Evolutionary conservation across 2,888 invertebrate species (phyloP).

Genomic region (Dynastes hyllus): DNA sequence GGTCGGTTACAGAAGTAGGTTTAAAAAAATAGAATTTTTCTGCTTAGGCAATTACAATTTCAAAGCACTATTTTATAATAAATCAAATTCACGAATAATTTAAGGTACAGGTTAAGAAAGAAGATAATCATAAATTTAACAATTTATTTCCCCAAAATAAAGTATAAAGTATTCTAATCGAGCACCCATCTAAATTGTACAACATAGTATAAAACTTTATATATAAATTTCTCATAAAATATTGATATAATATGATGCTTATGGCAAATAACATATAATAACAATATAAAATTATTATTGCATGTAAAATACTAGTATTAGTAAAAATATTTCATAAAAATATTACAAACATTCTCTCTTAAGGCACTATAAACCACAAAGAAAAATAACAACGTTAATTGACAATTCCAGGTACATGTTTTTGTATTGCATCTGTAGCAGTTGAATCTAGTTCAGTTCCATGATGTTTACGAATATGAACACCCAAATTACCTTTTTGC

Average conservation of each 20-base stretch:
- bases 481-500: constrained; percentile 87
- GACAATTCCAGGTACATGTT: constrained; percentile 35
- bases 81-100: too few species aligned
- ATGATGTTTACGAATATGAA: constrained; percentile 87
- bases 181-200: constrained; percentile 41
- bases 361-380: constrained; percentile 28
- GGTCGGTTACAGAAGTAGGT: too few species aligned
- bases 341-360: constrained; percentile 38
- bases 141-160: constrained; percentile 47
- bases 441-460: neutral
- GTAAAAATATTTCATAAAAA: constrained; percentile 34
- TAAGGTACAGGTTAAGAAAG: neutral
- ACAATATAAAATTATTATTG: constrained; percentile 44
- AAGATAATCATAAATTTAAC: constrained; percentile 4
- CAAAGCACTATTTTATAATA: too few species aligned
- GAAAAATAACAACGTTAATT: constrained; percentile 11
- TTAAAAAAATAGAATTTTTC: too few species aligned
- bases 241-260: constrained; percentile 32
- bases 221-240: constrained; percentile 42
- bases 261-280: constrained; percentile 28
- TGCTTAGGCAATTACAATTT: too few species aligned
- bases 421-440: constrained; percentile 18
- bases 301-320: constrained; percentile 36
- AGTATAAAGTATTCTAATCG: constrained; percentile 32
- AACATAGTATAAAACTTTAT: constrained; percentile 22